Evolutionary conservation across 2,113 vertebrate species (phyloP).

Genomic region (Bubo scandiacus): DNA sequence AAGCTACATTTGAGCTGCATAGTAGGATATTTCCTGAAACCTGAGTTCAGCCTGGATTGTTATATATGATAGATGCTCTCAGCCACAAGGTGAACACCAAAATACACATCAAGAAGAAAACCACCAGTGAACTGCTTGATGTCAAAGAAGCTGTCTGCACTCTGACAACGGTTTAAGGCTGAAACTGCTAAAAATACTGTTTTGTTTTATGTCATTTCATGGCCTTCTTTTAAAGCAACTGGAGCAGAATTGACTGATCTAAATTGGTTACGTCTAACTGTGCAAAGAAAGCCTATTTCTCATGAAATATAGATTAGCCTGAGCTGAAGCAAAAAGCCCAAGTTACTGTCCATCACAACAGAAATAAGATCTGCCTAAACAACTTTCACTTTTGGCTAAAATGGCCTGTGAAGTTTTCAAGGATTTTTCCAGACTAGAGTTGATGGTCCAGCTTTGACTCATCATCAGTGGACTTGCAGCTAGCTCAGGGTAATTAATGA

Average conservation of each 20-base stretch:
- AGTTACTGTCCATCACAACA: not conserved
- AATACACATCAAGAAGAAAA: not conserved
- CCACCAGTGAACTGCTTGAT: not conserved
- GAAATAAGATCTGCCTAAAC: not conserved
- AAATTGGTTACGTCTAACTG: not conserved
- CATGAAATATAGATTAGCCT: not conserved
- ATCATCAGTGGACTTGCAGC: not conserved
- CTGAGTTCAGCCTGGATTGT: not conserved
- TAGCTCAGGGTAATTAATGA: not conserved
- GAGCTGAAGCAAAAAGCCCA: not conserved
- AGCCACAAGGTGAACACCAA: not conserved
- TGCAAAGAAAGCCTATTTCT: not conserved
- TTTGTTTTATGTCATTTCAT: not conserved
- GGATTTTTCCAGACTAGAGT: not conserved
- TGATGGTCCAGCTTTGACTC: not conserved
- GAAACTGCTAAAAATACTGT: slow-evolving; percentile 26
- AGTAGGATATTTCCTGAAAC: not conserved
- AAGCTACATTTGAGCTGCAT: not conserved
- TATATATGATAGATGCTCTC: not conserved
- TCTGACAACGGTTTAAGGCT: slow-evolving; percentile 2
- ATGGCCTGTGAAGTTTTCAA: not conserved
- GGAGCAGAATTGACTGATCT: not conserved
- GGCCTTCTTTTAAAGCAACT: slow-evolving; percentile 1
- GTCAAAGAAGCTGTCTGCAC: slow-evolving; percentile 6
- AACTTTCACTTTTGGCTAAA: not conserved